These are phyloP conservation scores for Phortica okadai DNA, from an alignment of 2,888 invertebrate genomes.

Conservation along the genomic window DNA sequence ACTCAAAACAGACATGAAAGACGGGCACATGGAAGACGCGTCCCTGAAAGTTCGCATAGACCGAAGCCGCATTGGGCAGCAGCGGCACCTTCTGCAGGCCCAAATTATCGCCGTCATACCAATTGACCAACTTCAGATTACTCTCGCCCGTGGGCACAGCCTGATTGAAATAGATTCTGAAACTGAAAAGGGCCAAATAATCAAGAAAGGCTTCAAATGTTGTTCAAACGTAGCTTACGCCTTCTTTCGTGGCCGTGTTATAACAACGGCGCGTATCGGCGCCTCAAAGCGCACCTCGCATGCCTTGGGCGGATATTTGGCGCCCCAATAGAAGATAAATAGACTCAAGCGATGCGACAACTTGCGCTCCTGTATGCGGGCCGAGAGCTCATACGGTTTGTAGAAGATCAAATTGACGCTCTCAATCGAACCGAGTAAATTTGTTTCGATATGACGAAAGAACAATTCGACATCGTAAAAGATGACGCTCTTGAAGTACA, in stretches of 20 bases:
- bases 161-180: constrained; percentile 85
- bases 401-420: constrained; percentile 74
- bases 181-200: constrained; percentile 75
- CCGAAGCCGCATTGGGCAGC: constrained; percentile 80
- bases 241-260: constrained; percentile 78
- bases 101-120: constrained; percentile 81
- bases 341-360: constrained; percentile 75
- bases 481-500: constrained; percentile 69
- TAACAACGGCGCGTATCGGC: constrained; percentile 80
- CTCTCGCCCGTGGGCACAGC: constrained; percentile 80
- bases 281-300: constrained; percentile 66
- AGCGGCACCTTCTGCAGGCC: constrained; percentile 83
- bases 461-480: constrained; percentile 71
- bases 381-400: constrained; percentile 65
- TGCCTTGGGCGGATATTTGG: constrained; percentile 77
- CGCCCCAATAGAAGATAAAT: constrained; percentile 82
- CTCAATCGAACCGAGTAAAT: constrained; percentile 70
- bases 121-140: constrained; percentile 82
- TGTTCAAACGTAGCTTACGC: constrained; percentile 56
- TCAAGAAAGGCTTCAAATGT: not conserved
- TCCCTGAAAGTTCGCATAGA: constrained; percentile 82
- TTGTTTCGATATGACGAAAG: constrained; percentile 70
- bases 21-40: constrained; percentile 83
- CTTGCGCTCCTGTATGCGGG: constrained; percentile 65
- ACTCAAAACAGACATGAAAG: constrained; percentile 76